These are phyloP conservation scores for Kryptopterus vitreolus DNA, from an alignment of 2,797 vertebrate genomes.

Conservation along the genomic window DNA sequence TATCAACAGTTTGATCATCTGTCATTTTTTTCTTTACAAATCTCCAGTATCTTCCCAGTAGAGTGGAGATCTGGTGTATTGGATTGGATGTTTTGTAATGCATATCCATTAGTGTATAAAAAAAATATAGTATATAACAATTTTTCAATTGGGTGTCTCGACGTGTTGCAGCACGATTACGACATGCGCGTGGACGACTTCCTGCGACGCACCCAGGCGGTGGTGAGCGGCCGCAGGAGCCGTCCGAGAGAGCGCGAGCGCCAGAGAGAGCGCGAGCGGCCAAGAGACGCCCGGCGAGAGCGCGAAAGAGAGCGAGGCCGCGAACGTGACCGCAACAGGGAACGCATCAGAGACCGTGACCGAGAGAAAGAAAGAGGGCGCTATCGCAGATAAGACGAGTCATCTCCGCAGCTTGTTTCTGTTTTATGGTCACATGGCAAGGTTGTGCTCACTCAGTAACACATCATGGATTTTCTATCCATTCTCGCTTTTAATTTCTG, in stretches of 20 bases:
- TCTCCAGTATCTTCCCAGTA: no score
- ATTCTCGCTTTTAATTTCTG: conserved; percentile 13
- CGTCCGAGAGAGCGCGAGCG: conserved; percentile 82
- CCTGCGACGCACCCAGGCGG: conserved; percentile 92
- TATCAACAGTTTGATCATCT: no score
- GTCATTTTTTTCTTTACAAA: no score
- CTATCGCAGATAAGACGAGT: conserved; percentile 83
- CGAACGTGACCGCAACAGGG: conserved; percentile 83
- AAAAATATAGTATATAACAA: no score
- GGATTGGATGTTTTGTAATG: no score
- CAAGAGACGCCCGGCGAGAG: conserved; percentile 77
- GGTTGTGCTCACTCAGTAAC: no score
- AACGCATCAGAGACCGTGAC: conserved; percentile 86
- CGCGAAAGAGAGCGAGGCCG: conserved; percentile 81
- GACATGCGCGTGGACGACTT: conserved; percentile 99
- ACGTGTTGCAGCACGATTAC: conserved; percentile 86
- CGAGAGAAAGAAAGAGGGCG: conserved; percentile 85
- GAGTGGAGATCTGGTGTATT: no score
- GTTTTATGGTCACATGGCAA: conserved; percentile 48
- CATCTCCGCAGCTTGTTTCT: conserved; percentile 52
- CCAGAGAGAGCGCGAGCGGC: conserved; percentile 81
- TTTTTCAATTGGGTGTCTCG: not conserved
- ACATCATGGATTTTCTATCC: conserved; percentile 15
- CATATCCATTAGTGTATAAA: no score
- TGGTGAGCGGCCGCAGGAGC: conserved; percentile 89